These are phyloP conservation scores for Pachydiplax longipennis DNA, from an alignment of 2,888 invertebrate genomes.

Conservation along the genomic window DNA sequence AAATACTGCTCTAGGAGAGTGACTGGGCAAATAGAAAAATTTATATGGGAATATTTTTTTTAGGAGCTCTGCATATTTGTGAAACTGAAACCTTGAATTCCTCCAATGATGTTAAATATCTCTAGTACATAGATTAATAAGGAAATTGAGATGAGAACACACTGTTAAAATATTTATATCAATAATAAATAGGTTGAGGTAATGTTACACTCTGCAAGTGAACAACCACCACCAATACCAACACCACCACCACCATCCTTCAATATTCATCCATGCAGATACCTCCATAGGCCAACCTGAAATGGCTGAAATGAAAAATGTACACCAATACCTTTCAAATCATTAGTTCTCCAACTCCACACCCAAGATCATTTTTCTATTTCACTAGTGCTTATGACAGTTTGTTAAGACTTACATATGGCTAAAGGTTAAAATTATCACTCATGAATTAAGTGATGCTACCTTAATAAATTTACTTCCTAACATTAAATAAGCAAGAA, in stretches of 20 bases:
- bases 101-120: too few species aligned
- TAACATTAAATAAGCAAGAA: too few species aligned
- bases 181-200: neutral
- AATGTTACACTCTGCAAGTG: conserved; percentile 18
- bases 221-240: conserved; percentile 36
- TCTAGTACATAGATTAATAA: too few species aligned
- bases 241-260: conserved; percentile 37
- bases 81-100: too few species aligned
- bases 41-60: too few species aligned
- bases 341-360: neutral
- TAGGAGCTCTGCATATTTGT: too few species aligned
- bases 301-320: conserved; percentile 26
- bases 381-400: neutral
- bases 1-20: too few species aligned
- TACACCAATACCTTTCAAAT: neutral
- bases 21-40: too few species aligned
- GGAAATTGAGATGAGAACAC: too few species aligned
- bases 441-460: too few species aligned
- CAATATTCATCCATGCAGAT: conserved; percentile 29
- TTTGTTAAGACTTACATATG: neutral
- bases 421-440: too few species aligned
- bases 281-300: conserved; percentile 14
- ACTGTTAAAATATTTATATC: neutral
- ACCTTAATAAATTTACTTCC: too few species aligned
- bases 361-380: neutral